These are phyloP conservation scores for Philaethria dido DNA, from an alignment of 2,888 invertebrate genomes.

Conservation along the genomic window DNA sequence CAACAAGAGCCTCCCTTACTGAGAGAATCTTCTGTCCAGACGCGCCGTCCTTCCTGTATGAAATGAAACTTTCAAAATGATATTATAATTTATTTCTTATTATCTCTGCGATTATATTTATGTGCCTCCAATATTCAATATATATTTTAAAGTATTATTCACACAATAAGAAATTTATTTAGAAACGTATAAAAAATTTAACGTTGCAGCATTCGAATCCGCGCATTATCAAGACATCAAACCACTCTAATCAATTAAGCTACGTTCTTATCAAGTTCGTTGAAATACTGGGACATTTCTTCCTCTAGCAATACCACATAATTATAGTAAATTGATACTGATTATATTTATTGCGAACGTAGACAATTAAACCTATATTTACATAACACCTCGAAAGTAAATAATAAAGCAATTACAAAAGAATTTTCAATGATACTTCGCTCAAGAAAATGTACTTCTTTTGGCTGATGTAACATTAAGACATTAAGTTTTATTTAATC, in stretches of 20 bases:
- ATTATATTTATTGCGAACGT: conserved; percentile 45
- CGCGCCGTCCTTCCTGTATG: no score
- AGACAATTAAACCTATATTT: conserved; percentile 31
- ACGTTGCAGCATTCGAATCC: no score
- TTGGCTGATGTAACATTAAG: conserved; percentile 32
- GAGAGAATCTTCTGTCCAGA: no score
- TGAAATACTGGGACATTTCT: no score
- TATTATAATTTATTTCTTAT: background rate
- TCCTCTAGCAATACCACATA: conserved; percentile 73
- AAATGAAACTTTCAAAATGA: background rate
- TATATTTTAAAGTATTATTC: no score
- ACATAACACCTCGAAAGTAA: conserved; percentile 28
- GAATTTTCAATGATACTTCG: conserved; percentile 23
- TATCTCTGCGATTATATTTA: background rate
- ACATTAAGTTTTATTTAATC: background rate
- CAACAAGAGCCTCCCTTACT: no score
- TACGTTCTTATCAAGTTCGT: no score
- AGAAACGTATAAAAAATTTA: no score
- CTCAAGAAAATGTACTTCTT: conserved; percentile 3
- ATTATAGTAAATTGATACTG: conserved; percentile 56
- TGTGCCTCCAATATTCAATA: no score
- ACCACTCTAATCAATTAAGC: no score
- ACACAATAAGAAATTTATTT: no score
- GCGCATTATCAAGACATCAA: no score
- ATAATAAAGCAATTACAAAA: conserved; percentile 21